Conservation (phyloP, 1,140 invertebrate species). For the Lordiphosa mommai region DNA sequence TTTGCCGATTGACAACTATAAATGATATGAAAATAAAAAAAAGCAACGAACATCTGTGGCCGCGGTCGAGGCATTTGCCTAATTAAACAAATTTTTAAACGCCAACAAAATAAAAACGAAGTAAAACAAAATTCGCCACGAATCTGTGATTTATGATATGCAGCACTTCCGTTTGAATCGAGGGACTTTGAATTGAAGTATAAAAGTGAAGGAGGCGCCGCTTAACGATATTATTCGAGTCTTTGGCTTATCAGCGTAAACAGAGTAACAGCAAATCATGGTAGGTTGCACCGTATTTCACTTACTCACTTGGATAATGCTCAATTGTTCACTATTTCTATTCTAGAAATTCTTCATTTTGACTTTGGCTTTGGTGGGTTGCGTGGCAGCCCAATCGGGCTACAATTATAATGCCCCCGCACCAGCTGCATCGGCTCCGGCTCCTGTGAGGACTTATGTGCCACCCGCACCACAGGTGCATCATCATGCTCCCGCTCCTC, state of each 20-base stretch:
- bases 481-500: slow-evolving; percentile 9
- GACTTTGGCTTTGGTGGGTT: slow-evolving; percentile 50
- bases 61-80: slow-evolving; percentile 31
- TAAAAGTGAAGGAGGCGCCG: slow-evolving; percentile 54
- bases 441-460: slow-evolving; percentile 27
- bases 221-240: slow-evolving; percentile 52
- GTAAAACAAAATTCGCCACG: slow-evolving; percentile 13
- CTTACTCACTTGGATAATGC: slow-evolving; percentile 1
- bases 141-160: slow-evolving; percentile 58
- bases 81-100: slow-evolving; percentile 45
- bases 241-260: slow-evolving; percentile 33
- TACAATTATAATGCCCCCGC: slow-evolving; percentile 49
- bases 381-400: slow-evolving; percentile 48
- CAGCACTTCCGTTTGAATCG: slow-evolving; percentile 55
- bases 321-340: not conserved
- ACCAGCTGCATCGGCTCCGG: slow-evolving; percentile 34
- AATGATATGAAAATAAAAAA: slow-evolving; percentile 25
- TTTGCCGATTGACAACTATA: slow-evolving; percentile 29
- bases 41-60: slow-evolving; percentile 33
- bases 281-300: slow-evolving; percentile 31
- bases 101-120: slow-evolving; percentile 20
- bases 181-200: slow-evolving; percentile 28
- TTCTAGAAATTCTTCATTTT: slow-evolving; percentile 52
- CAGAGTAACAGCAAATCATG: slow-evolving; percentile 47
- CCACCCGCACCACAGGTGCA: slow-evolving; percentile 21